A percentile compares a stretch with the other conserved stretches of the same genome.
phyloP scores from a whole-genome alignment of 2,797 vertebrate species.

The Phrynocephalus forsythii region DNA sequence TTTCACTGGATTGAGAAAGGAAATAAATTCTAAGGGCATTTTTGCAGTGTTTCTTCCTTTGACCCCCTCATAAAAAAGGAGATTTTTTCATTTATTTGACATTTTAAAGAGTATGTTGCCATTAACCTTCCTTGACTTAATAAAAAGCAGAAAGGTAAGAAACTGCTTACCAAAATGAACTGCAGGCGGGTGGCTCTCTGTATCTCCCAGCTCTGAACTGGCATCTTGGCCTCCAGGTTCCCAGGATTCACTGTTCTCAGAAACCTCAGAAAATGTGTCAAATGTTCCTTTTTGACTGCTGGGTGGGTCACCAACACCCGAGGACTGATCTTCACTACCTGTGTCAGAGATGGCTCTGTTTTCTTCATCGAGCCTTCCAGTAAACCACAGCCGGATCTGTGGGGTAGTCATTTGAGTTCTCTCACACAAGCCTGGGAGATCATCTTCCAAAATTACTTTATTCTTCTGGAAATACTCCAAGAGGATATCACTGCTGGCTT shows the following conservation, averaged over 20 bases:
- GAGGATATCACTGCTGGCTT: conserved; percentile 76
- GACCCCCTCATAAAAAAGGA: background rate
- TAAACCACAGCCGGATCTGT: conserved; percentile 91
- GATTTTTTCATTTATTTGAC: background rate
- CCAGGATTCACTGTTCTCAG: conserved; percentile 74
- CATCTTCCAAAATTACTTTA: conserved; percentile 83
- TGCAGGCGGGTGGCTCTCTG: conserved; percentile 53
- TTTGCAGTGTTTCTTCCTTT: background rate
- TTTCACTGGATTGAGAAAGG: background rate
- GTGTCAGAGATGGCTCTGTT: conserved; percentile 59
- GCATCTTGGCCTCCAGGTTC: conserved; percentile 69
- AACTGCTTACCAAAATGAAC: conserved; percentile 75
- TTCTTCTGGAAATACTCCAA: conserved; percentile 84
- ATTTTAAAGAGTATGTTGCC: too few species aligned
- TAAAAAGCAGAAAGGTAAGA: background rate
- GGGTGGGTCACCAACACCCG: conserved; percentile 35
- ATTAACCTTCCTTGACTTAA: background rate
- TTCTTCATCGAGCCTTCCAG: conserved; percentile 78
- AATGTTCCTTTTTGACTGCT: conserved; percentile 47
- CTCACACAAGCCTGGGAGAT: conserved; percentile 85
- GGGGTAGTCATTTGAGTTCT: conserved; percentile 84
- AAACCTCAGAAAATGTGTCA: conserved; percentile 64
- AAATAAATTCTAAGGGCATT: background rate
- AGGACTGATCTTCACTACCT: conserved; percentile 67
- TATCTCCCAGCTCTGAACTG: conserved; percentile 52